Evolutionary conservation across 2,797 vertebrate species (phyloP).

Genomic region (Heterohyrax brucei): DNA sequence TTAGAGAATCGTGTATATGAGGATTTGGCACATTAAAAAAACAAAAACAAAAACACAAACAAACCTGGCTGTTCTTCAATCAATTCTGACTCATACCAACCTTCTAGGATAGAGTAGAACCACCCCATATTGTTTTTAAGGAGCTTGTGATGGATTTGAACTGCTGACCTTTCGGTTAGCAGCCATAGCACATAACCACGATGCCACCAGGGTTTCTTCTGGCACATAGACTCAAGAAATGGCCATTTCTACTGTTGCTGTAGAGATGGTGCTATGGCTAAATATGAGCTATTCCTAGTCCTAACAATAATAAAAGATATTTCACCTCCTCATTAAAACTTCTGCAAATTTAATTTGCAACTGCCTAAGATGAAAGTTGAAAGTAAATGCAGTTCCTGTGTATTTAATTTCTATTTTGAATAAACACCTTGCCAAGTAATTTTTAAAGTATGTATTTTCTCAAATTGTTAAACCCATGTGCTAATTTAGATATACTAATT

Average conservation of each 20-base stretch:
- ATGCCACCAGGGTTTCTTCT: too few relatives aligned
- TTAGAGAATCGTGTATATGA: not conserved
- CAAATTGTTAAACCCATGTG: not conserved
- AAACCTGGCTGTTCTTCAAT: too few relatives aligned
- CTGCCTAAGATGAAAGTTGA: not conserved
- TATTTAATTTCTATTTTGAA: conserved; percentile 40
- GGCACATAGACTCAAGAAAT: not conserved
- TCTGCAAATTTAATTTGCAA: not conserved
- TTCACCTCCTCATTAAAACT: not conserved
- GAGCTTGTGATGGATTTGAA: too few relatives aligned
- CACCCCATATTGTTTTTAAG: too few relatives aligned
- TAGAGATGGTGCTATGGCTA: not conserved
- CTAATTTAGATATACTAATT: conserved; percentile 5
- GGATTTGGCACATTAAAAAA: not conserved
- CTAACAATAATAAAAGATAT: not conserved
- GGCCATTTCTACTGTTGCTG: not conserved
- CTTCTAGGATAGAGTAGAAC: too few relatives aligned
- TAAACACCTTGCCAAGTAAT: not conserved
- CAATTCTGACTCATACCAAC: too few relatives aligned
- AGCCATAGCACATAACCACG: too few relatives aligned
- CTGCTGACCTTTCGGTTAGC: too few relatives aligned
- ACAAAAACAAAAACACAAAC: too few relatives aligned
- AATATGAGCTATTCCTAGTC: not conserved
- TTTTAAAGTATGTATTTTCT: conserved; percentile 21
- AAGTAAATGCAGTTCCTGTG: not conserved